A percentile compares a stretch with the other conserved stretches of the same genome.
These are phyloP conservation scores for Temnothorax unifasciatus DNA, from an alignment of 2,888 invertebrate genomes.

Conservation along the genomic window DNA sequence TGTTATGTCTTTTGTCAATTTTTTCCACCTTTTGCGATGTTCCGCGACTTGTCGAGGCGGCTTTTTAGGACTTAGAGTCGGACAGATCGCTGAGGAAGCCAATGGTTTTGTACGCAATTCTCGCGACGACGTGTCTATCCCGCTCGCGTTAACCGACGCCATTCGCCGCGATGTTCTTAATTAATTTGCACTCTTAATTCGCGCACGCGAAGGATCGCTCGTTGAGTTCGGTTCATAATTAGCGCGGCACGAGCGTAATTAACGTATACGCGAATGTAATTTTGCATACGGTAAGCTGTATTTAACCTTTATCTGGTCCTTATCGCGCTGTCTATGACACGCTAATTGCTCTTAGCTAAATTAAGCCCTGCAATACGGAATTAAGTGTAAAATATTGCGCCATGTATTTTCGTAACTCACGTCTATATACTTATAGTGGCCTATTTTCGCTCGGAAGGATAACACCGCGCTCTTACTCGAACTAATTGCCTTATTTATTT, in stretches of 20 bases:
- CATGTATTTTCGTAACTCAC: constrained; percentile 23
- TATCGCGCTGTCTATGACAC: constrained; percentile 22
- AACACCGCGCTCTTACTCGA: neutral
- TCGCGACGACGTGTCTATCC: neutral
- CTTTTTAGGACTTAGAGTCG: constrained; percentile 49
- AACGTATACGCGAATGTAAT: constrained; percentile 45
- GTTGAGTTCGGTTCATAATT: constrained; percentile 40
- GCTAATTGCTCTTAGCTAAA: constrained; percentile 54
- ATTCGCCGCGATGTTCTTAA: constrained; percentile 27
- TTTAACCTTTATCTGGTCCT: constrained; percentile 47
- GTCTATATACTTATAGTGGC: neutral
- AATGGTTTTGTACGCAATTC: constrained; percentile 33
- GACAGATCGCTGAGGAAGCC: constrained; percentile 41
- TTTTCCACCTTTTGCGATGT: constrained; percentile 21
- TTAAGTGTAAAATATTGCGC: constrained; percentile 39
- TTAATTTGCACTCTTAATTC: constrained; percentile 47
- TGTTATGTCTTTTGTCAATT: constrained; percentile 38
- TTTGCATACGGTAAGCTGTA: constrained; percentile 44
- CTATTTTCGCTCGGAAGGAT: constrained; percentile 17
- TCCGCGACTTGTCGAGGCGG: constrained; percentile 9
- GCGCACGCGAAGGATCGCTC: constrained; percentile 42
- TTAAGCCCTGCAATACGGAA: constrained; percentile 19
- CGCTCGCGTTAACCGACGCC: constrained; percentile 31
- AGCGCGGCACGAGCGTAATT: constrained; percentile 18
- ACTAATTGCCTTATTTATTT: constrained; percentile 22